Conservation (phyloP, 2,888 invertebrate genomes). For the Cheilosia variabilis region DNA sequence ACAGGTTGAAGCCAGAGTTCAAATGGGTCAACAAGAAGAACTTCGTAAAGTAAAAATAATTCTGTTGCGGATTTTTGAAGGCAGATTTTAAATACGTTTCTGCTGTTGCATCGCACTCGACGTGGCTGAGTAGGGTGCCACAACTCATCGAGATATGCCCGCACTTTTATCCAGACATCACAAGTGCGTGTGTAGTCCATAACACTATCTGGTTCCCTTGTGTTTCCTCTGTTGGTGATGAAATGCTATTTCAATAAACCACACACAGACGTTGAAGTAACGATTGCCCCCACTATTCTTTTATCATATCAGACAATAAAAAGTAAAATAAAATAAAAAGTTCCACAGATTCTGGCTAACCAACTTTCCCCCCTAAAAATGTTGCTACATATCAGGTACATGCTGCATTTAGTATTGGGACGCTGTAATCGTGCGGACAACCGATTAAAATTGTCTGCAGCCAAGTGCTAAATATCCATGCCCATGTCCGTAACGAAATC, state of each 20-base stretch:
- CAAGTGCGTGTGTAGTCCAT: slow-evolving; percentile 9
- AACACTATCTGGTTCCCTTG: slow-evolving; percentile 19
- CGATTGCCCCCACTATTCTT: slow-evolving; percentile 2
- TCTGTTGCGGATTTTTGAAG: neutral
- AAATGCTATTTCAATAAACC: slow-evolving; percentile 30
- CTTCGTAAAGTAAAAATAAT: neutral
- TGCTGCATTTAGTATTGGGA: neutral
- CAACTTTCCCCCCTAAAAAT: neutral
- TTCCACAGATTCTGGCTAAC: neutral
- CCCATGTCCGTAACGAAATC: slow-evolving; percentile 43
- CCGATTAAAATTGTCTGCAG: slow-evolving; percentile 50
- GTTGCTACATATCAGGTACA: neutral
- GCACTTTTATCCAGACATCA: neutral
- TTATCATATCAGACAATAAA: slow-evolving; percentile 6
- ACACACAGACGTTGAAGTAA: slow-evolving; percentile 33
- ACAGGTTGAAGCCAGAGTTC: neutral
- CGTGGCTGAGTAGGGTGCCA: neutral
- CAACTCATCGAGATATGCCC: slow-evolving; percentile 7
- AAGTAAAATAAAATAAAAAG: slow-evolving; percentile 18
- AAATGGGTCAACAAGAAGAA: slow-evolving; percentile 9
- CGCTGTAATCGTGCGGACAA: slow-evolving; percentile 59
- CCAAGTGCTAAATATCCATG: slow-evolving; percentile 57
- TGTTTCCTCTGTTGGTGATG: slow-evolving; percentile 13
- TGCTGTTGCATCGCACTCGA: neutral
- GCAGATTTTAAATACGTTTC: neutral